These are phyloP conservation scores for Blastobasis lacticolella DNA, from an alignment of 2,888 invertebrate species.

Conservation along the genomic window DNA sequence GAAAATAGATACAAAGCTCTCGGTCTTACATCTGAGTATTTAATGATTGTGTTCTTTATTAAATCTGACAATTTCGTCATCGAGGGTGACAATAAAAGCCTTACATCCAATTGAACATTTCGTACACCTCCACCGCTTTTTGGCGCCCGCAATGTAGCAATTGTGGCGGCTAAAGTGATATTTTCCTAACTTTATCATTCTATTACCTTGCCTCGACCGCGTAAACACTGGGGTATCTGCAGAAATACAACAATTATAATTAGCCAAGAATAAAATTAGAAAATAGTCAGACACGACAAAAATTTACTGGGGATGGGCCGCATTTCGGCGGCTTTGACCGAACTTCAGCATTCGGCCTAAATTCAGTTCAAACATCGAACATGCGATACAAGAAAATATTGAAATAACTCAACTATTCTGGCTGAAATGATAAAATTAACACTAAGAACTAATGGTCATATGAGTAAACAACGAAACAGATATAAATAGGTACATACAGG, in stretches of 20 bases:
- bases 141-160: background rate
- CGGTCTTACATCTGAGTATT: background rate
- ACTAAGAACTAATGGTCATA: too few species aligned
- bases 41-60: slow-evolving; percentile 16
- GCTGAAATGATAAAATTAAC: too few species aligned
- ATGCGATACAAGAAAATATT: too few species aligned
- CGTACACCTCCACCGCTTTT: background rate
- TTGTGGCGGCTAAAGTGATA: background rate
- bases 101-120: background rate
- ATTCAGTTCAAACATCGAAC: too few species aligned
- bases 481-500: too few species aligned
- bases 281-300: too few species aligned
- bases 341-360: too few species aligned
- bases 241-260: background rate
- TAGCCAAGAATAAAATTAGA: too few species aligned
- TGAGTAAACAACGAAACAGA: too few species aligned
- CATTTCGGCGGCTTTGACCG: too few species aligned
- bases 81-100: slow-evolving; percentile 10
- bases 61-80: slow-evolving; percentile 14
- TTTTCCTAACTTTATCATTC: background rate
- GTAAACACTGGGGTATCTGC: background rate
- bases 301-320: too few species aligned
- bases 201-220: background rate
- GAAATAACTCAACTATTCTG: too few species aligned
- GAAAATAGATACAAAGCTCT: background rate